Conservation (phyloP, 2,888 invertebrate species). For the Ochropleura plecta region DNA sequence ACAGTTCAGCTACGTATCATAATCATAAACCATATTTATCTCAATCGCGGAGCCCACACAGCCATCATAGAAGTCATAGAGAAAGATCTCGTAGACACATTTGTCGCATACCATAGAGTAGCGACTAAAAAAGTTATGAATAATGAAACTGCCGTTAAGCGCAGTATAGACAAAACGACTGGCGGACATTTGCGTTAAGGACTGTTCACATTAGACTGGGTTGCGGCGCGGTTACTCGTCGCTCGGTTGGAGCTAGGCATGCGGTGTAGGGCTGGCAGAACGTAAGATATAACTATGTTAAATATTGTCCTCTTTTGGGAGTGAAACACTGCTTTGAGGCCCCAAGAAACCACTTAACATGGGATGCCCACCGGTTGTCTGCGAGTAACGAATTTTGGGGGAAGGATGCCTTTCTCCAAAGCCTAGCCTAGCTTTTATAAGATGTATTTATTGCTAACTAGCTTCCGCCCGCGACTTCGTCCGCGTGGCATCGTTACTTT, state of each 20-base stretch:
- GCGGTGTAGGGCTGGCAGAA: constrained; percentile 52
- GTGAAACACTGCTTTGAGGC: no score
- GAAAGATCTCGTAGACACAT: constrained; percentile 59
- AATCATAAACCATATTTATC: constrained; percentile 49
- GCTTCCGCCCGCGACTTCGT: no score
- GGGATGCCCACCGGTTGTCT: no score
- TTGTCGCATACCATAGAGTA: constrained; percentile 44
- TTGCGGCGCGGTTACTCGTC: constrained; percentile 52
- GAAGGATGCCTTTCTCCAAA: no score
- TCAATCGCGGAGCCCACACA: constrained; percentile 40
- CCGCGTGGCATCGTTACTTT: no score
- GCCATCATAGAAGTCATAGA: constrained; percentile 38
- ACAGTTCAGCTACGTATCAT: background rate
- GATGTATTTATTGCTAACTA: no score
- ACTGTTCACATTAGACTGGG: constrained; percentile 64
- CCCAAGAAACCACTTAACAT: no score
- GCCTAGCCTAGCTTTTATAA: no score
- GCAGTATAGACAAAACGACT: constrained; percentile 63
- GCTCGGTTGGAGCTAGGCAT: constrained; percentile 54
- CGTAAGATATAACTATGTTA: no score
- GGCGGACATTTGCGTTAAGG: constrained; percentile 68
- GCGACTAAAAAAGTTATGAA: constrained; percentile 64
- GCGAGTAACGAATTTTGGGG: no score
- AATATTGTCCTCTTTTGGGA: no score
- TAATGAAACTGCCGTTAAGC: constrained; percentile 66